phyloP scores from a whole-genome alignment of 2,113 vertebrate genomes.

The Odocoileus hemionus region DNA sequence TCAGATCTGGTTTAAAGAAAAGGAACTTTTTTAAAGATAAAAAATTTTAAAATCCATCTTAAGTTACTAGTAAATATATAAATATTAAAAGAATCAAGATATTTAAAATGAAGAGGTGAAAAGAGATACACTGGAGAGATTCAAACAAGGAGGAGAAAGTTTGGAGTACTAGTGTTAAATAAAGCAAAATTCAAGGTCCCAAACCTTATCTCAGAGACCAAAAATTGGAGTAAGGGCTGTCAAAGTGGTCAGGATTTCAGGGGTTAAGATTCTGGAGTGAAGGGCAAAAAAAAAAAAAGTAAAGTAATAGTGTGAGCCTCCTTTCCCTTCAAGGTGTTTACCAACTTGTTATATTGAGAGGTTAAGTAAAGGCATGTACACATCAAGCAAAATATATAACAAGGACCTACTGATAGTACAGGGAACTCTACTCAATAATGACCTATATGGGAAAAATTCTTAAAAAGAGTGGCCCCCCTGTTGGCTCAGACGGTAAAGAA shows the following conservation, averaged over 20 bases:
- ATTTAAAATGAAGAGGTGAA: background rate
- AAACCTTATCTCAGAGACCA: background rate
- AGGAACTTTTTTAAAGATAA: background rate
- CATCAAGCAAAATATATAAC: background rate
- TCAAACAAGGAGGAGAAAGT: background rate
- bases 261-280: background rate
- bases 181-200: background rate
- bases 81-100: background rate
- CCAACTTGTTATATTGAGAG: background rate
- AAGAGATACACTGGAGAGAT: background rate
- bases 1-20: background rate
- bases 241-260: background rate
- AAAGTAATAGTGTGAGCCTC: background rate
- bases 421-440: background rate
- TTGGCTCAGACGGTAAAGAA: background rate
- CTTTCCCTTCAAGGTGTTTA: background rate
- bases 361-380: background rate
- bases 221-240: background rate
- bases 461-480: background rate
- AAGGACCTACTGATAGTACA: background rate
- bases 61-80: background rate
- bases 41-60: background rate
- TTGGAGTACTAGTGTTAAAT: background rate
- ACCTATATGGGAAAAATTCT: background rate
- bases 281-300: background rate